phyloP scores from a whole-genome alignment of 2,113 vertebrate genomes.

The Mirza zaza region DNA sequence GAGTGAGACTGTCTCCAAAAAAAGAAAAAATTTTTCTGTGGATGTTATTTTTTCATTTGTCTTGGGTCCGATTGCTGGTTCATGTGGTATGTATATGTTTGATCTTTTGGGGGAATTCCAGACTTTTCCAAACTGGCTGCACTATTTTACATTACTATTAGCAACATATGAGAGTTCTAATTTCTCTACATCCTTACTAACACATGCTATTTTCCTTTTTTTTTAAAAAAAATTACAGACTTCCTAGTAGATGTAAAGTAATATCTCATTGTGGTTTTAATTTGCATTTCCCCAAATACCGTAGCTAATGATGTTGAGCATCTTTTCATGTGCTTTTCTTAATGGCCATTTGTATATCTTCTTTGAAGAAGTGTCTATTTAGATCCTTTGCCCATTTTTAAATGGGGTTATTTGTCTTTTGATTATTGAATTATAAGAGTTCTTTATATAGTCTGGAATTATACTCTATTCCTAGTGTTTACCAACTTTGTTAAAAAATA shows the following conservation, averaged over 20 bases:
- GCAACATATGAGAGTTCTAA: accelerated
- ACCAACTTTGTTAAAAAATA: neutral
- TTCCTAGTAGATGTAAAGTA: neutral
- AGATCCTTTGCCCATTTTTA: neutral
- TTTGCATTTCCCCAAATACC: neutral
- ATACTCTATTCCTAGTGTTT: neutral
- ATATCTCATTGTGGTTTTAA: neutral
- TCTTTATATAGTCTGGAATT: neutral
- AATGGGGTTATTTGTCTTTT: neutral
- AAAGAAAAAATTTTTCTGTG: neutral
- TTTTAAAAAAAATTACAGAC: neutral
- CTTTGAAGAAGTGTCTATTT: neutral
- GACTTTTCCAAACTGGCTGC: neutral
- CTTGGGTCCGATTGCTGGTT: neutral
- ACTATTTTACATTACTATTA: neutral
- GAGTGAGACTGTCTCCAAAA: no score
- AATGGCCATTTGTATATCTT: neutral
- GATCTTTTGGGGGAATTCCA: neutral
- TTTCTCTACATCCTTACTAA: neutral
- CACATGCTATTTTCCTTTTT: neutral
- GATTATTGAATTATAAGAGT: neutral
- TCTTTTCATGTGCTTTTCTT: neutral
- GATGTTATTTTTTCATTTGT: neutral
- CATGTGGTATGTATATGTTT: neutral
- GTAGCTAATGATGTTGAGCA: neutral